Conservation (phyloP, 2,888 invertebrate species). For the Andrena bucephala region DNA sequence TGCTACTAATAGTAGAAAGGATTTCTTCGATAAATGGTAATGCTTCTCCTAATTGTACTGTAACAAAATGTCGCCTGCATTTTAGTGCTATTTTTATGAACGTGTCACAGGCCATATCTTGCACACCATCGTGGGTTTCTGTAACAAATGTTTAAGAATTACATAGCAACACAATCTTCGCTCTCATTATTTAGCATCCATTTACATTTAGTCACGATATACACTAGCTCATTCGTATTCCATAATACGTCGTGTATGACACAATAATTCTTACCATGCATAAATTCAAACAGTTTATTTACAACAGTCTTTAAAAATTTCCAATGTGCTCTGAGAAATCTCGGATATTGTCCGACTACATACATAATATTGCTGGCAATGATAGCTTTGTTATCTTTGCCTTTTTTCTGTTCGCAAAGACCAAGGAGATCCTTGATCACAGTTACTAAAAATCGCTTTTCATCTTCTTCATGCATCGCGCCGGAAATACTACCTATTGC, state of each 20-base stretch:
- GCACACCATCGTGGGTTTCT: constrained; percentile 99
- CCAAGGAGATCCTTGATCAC: constrained; percentile 99
- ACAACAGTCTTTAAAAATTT: constrained; percentile 99
- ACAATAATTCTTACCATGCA: constrained; percentile 90
- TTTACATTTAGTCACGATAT: background rate
- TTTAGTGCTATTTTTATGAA: constrained; percentile 99
- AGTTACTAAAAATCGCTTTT: constrained; percentile 98
- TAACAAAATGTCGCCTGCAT: constrained; percentile 99
- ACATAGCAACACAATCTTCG: constrained; percentile 1
- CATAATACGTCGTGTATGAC: background rate
- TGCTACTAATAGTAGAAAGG: constrained; percentile 96
- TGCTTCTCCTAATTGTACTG: constrained; percentile 97
- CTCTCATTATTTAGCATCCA: background rate
- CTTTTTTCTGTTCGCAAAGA: constrained; percentile 98
- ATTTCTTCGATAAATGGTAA: constrained; percentile 99
- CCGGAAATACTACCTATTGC: constrained; percentile 99
- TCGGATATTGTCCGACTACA: constrained; percentile 99
- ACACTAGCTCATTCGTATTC: background rate
- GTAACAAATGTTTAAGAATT: constrained; percentile 62
- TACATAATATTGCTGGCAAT: constrained; percentile 99
- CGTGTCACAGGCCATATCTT: constrained; percentile 99
- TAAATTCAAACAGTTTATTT: constrained; percentile 99
- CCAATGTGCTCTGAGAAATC: constrained; percentile 99
- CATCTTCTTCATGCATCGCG: constrained; percentile 99
- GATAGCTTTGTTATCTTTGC: constrained; percentile 99